phyloP scores from a whole-genome alignment of 2,113 vertebrate genomes.

The rabbit (Oryctolagus cuniculus) region DNA sequence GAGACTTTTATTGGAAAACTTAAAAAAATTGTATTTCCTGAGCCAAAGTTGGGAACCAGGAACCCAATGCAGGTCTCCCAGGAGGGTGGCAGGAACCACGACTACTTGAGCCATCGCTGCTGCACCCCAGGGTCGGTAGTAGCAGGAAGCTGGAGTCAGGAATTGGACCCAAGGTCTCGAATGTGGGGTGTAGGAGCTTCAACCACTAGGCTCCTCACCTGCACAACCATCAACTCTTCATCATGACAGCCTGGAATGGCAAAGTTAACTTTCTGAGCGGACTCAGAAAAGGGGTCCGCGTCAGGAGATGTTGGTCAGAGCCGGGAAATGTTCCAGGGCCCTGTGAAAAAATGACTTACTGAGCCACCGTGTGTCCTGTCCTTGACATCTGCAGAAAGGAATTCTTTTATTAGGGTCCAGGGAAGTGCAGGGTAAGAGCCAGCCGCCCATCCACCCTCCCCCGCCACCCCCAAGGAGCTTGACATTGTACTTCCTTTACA shows the following conservation, averaged over 20 bases:
- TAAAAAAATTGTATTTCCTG: too few species aligned
- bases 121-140: too few species aligned
- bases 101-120: too few species aligned
- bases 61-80: too few species aligned
- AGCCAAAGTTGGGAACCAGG: too few species aligned
- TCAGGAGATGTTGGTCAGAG: not conserved
- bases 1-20: too few species aligned
- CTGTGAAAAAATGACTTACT: not conserved
- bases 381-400: not conserved
- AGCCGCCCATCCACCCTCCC: fast-evolving
- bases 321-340: not conserved
- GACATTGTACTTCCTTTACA: not conserved
- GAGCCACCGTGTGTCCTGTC: not conserved
- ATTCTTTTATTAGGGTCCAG: too few species aligned
- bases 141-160: too few species aligned
- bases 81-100: too few species aligned
- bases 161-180: too few species aligned
- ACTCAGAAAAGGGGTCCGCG: not conserved
- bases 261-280: not conserved
- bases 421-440: fast-evolving
- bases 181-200: too few species aligned
- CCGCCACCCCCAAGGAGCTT: not conserved
- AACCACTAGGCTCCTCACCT: too few species aligned
- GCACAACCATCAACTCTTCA: not conserved
- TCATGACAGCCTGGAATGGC: not conserved